Percentiles rank a stretch among this genome's conserved stretches.
Conservation (phyloP, 1,140 invertebrate species). For the Lasaia peninsularis region DNA sequence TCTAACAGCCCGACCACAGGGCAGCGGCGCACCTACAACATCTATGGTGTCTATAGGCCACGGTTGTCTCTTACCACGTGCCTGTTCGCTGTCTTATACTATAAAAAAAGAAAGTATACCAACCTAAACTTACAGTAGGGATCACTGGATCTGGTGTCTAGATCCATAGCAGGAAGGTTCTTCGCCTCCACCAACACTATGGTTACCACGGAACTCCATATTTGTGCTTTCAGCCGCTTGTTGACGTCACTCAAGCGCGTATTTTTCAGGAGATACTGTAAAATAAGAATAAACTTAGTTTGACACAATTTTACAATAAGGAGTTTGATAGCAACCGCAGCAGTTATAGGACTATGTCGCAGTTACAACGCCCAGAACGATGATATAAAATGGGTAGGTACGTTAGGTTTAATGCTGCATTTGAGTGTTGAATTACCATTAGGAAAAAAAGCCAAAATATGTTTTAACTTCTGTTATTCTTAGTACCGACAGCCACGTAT, state of each 20-base stretch:
- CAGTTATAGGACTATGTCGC: too few species aligned
- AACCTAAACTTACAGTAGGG: constrained; percentile 98
- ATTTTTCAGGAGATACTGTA: constrained; percentile 89
- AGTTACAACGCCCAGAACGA: too few species aligned
- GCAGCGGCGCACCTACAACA: neutral
- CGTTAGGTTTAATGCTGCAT: too few species aligned
- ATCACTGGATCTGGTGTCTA: constrained; percentile 92
- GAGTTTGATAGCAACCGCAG: too few species aligned
- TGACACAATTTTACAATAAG: too few species aligned
- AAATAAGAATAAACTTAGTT: constrained; percentile 32
- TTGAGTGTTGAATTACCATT: too few species aligned
- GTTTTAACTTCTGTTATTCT: too few species aligned
- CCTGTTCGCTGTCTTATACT: neutral
- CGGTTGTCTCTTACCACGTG: neutral
- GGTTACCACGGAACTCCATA: constrained; percentile 97
- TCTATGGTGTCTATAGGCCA: neutral
- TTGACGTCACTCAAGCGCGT: constrained; percentile 87
- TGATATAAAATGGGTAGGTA: too few species aligned
- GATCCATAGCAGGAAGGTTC: constrained; percentile 92
- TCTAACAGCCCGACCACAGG: neutral
- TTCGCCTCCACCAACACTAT: constrained; percentile 97
- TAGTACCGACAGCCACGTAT: too few species aligned
- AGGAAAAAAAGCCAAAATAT: too few species aligned
- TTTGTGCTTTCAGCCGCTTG: constrained; percentile 90
- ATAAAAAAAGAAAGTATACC: neutral